Conservation (phyloP, 2,797 vertebrate species). For the Numenius phaeopus region DNA sequence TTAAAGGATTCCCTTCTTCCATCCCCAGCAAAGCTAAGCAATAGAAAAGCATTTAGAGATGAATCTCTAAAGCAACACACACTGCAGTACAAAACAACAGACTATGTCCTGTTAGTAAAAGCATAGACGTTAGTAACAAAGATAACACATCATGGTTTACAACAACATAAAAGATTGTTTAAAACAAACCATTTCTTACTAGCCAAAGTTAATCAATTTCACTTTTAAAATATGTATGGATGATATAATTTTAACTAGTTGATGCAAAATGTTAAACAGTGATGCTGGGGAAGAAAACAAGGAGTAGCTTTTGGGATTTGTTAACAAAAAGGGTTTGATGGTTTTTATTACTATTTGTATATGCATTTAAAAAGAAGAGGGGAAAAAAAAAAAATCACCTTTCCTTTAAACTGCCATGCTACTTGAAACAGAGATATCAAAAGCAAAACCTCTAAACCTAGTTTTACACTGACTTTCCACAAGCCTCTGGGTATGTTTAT, state of each 20-base stretch:
- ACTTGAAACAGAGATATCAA: not conserved
- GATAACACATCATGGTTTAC: not conserved
- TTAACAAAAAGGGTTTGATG: not conserved
- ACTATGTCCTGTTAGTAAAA: not conserved
- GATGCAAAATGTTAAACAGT: not conserved
- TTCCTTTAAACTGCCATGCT: not conserved
- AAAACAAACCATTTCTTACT: not conserved
- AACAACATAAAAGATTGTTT: not conserved
- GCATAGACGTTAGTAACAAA: not conserved
- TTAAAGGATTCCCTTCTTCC: constrained; percentile 24
- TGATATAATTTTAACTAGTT: not conserved
- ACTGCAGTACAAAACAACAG: not conserved
- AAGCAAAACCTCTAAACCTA: not conserved
- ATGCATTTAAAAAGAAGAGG: not conserved
- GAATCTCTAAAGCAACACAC: not conserved
- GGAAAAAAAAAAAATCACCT: not conserved
- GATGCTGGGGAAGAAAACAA: not conserved
- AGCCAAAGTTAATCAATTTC: not conserved
- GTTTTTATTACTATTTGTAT: not conserved
- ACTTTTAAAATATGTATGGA: not conserved
- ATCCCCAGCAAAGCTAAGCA: constrained; percentile 7
- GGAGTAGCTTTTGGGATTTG: not conserved
- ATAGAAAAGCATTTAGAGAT: not conserved
- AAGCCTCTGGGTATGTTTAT: not conserved
- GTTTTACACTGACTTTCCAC: not conserved